phyloP scores from a whole-genome alignment of 2,113 vertebrate species.

The Carassius carassius region DNA sequence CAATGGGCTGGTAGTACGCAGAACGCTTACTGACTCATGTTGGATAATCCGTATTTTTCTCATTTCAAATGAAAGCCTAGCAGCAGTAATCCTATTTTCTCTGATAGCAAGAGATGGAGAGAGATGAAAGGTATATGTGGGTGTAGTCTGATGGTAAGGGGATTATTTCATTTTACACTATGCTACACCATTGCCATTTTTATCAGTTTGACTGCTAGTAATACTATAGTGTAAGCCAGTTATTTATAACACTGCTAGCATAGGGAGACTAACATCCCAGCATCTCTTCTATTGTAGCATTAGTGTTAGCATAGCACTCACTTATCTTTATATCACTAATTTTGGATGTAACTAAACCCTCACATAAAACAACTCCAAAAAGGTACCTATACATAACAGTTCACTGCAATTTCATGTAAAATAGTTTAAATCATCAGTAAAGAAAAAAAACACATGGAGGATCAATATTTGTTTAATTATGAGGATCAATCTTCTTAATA shows the following conservation, averaged over 20 bases:
- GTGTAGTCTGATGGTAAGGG: constrained; percentile 14
- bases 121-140: constrained; percentile 24
- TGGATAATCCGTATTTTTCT: constrained; percentile 60
- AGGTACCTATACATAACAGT: not conserved
- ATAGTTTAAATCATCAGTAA: not conserved
- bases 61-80: constrained; percentile 57
- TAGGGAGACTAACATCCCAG: not conserved
- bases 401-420: not conserved
- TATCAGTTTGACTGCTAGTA: not conserved
- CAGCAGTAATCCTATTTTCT: constrained; percentile 62
- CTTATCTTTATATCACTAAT: not conserved
- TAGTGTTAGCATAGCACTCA: not conserved
- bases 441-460: not conserved
- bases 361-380: not conserved
- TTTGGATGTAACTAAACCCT: not conserved
- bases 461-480: not conserved
- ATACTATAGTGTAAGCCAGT: not conserved
- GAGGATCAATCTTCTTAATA: not conserved
- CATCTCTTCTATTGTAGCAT: not conserved
- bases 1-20: not conserved
- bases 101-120: constrained; percentile 18
- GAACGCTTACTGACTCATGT: constrained; percentile 40
- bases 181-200: not conserved
- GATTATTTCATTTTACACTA: not conserved
- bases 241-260: not conserved